phyloP scores from a whole-genome alignment of 2,113 vertebrate species.

The Psettodes erumei region DNA sequence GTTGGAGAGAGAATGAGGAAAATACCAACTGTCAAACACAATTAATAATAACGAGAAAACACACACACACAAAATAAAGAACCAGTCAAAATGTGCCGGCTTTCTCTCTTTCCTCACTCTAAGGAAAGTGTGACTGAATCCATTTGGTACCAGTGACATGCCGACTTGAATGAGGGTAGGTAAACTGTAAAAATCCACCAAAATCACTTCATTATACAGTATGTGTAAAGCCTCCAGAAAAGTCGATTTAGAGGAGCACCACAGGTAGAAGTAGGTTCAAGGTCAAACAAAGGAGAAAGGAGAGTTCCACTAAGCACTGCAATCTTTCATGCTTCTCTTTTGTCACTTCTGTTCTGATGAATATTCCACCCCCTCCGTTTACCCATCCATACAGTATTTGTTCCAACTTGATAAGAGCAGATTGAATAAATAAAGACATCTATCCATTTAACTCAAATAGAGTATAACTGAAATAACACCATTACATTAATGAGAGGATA shows the following conservation, averaged over 20 bases:
- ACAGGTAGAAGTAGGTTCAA: slow-evolving; percentile 46
- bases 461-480: background rate
- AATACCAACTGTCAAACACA: slow-evolving; percentile 63
- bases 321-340: slow-evolving; percentile 24
- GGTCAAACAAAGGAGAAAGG: slow-evolving; percentile 51
- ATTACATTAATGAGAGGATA: background rate
- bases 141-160: slow-evolving; percentile 16
- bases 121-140: slow-evolving; percentile 10
- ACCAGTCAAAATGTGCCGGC: background rate
- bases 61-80: background rate
- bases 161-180: slow-evolving; percentile 16
- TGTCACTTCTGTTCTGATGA: slow-evolving; percentile 46
- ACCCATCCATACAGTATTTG: slow-evolving; percentile 8
- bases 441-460: slow-evolving; percentile 14
- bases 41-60: slow-evolving; percentile 64
- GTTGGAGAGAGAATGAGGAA: slow-evolving; percentile 57
- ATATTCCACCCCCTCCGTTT: slow-evolving; percentile 34
- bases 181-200: slow-evolving; percentile 44
- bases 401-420: slow-evolving; percentile 4
- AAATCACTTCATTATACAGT: slow-evolving; percentile 17
- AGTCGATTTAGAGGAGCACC: slow-evolving; percentile 43
- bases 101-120: background rate
- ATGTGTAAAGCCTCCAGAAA: slow-evolving; percentile 37
- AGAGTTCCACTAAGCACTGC: slow-evolving; percentile 2
- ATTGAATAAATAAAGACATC: slow-evolving; percentile 22